Percentiles rank a stretch among this genome's conserved stretches.
phyloP scores from a whole-genome alignment of 2,797 vertebrate species.

The Alauda arvensis region DNA sequence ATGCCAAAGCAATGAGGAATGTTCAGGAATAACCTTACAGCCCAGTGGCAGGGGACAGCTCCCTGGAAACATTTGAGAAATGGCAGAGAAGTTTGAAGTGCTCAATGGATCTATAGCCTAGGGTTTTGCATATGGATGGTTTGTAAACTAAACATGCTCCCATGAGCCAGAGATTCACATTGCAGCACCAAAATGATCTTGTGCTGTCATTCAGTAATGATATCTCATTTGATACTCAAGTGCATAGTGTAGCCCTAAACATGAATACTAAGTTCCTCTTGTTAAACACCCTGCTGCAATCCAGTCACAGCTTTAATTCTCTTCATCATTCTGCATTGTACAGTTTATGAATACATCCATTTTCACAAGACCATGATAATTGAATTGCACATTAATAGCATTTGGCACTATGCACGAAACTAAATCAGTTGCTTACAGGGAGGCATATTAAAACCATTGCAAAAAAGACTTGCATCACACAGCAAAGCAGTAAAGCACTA shows the following conservation, averaged over 20 bases:
- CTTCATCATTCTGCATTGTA: conserved; percentile 31
- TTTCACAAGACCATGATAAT: conserved; percentile 39
- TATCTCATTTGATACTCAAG: conserved; percentile 48
- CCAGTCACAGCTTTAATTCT: conserved; percentile 39
- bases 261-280: conserved; percentile 39
- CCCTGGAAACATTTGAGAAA: neutral
- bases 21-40: conserved; percentile 32
- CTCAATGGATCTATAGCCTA: neutral
- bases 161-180: neutral
- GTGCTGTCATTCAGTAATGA: conserved; percentile 47
- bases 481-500: conserved; percentile 67
- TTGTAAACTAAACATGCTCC: conserved; percentile 1
- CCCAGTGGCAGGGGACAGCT: neutral
- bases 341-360: conserved; percentile 27
- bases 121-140: neutral
- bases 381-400: conserved; percentile 38
- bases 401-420: conserved; percentile 35
- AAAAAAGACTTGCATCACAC: conserved; percentile 20
- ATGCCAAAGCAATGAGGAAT: neutral
- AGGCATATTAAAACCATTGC: conserved; percentile 18
- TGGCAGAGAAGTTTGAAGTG: conserved; percentile 8
- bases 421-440: conserved; percentile 30
- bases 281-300: conserved; percentile 32
- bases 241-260: conserved; percentile 24
- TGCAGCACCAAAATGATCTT: conserved; percentile 6